Base-by-base conservation (phyloP, 2,797 vertebrate genomes). In the Parambassis ranga region DNA sequence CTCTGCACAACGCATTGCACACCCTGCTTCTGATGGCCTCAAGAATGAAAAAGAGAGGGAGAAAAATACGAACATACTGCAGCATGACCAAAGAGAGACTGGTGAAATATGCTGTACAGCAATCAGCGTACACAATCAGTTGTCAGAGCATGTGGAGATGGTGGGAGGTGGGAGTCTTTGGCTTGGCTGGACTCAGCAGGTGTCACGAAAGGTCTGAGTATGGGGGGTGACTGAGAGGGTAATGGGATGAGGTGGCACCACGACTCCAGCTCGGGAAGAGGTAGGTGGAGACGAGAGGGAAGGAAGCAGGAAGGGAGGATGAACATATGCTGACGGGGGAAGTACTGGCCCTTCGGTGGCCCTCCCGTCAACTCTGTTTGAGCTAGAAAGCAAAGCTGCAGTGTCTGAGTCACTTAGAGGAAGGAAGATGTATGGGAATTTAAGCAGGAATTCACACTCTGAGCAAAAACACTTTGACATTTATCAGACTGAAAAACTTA, bases 111-210 rank as follows among this genome's bases (percentile, higher is more conserved):
- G 46, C 47, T 66, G 58, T 33, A 82, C 49, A 6, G 77, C 76
- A 87, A 84, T 85, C 81, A 84, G 78, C 10, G n/a, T 53, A 68
- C 69, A 80, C 65, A 84, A 86, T 85, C 83, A 79, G 81, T 30
- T 79, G 53, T 61, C 68, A 15, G 65, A 58, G 68, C 48, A 55
- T 16, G 63, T 31, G 22, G 46, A 83, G 68, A 70, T 61, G 65
- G 63, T 46, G 64, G 73, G 68, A 71, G 71, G 65, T 36, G 61
- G 78, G 41, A 33, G 52, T 61, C 63, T 68, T 56, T 20, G 72
- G 65, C 60, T 55, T 39, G 51, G 67, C 65, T 60, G 56, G 46
- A 63, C 71, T 71, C 73, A 82, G 77, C 77, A 57, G 74, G 77
- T 65, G 68, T 73, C 80, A 74, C 24, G 48, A 55, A 53, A 58